Percentiles rank a stretch among this genome's conserved stretches.
Conservation (phyloP, 1,140 invertebrate genomes). For the Panulirus ornatus region DNA sequence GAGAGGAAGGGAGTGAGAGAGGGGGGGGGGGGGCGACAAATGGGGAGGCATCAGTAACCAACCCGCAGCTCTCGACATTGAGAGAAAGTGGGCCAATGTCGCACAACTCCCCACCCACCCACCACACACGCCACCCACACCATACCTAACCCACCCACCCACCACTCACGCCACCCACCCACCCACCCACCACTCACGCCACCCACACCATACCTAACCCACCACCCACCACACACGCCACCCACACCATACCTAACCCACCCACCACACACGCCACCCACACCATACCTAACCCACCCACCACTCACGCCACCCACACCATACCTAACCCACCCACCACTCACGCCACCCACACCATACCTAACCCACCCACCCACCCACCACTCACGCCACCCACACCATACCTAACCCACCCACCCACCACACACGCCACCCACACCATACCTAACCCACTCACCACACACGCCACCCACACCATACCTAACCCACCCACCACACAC, state of each 20-base stretch:
- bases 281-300: not conserved
- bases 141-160: not conserved
- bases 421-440: not conserved
- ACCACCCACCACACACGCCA: not conserved
- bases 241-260: not conserved
- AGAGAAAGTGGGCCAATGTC: constrained; percentile 46
- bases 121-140: not conserved
- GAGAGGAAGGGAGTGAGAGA: too few relatives aligned
- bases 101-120: not conserved
- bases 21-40: too few relatives aligned
- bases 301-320: not conserved
- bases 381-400: not conserved
- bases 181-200: not conserved
- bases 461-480: not conserved
- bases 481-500: not conserved
- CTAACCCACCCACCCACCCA: not conserved
- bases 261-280: not conserved
- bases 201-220: not conserved
- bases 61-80: constrained; percentile 35
- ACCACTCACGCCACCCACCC: not conserved
- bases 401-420: not conserved
- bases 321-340: not conserved
- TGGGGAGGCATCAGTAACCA: constrained; percentile 4
- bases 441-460: not conserved
- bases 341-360: not conserved